Conservation (phyloP, 2,113 vertebrate genomes). For the Psilopsiagon aymara region DNA sequence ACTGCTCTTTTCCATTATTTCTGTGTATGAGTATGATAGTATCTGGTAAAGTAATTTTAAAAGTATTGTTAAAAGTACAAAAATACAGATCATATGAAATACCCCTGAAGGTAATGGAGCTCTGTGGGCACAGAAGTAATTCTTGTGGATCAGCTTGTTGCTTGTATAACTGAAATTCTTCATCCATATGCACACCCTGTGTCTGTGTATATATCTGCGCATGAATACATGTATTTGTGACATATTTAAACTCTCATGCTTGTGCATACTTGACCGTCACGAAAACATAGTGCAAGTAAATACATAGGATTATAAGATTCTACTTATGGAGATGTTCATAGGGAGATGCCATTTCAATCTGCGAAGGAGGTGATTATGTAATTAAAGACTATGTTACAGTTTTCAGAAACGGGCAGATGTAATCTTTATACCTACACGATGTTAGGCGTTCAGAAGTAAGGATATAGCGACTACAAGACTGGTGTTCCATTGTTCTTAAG, state of each 20-base stretch:
- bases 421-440: not conserved
- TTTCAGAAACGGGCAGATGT: not conserved
- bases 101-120: not conserved
- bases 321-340: not conserved
- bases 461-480: not conserved
- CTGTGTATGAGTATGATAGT: not conserved
- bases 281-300: not conserved
- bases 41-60: slow-evolving; percentile 43
- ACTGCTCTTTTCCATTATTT: slow-evolving; percentile 54
- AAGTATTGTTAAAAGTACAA: slow-evolving; percentile 19
- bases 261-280: not conserved
- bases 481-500: not conserved
- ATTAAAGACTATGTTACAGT: not conserved
- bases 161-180: not conserved
- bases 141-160: not conserved
- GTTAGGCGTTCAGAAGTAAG: not conserved
- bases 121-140: not conserved
- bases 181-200: not conserved
- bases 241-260: not conserved
- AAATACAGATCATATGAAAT: not conserved
- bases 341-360: not conserved
- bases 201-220: not conserved
- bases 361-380: not conserved
- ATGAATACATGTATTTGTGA: not conserved
- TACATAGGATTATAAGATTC: not conserved